Conservation (phyloP, 2,113 vertebrate species). For the Hypanus sabinus region DNA sequence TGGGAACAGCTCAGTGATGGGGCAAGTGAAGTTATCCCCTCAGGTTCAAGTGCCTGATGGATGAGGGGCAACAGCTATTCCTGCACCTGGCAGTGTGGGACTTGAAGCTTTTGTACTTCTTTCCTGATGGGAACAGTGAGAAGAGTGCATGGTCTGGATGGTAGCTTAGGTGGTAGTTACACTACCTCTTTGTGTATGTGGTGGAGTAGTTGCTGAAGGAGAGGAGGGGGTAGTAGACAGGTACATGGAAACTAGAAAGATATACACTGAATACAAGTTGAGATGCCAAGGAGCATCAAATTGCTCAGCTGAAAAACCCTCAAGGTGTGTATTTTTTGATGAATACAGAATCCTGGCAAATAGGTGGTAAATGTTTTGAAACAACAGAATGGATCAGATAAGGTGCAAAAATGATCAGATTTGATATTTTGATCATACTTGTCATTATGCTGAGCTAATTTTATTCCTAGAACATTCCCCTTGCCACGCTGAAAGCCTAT, state of each 20-base stretch:
- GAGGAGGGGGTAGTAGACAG: too few relatives aligned
- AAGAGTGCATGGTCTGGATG: too few relatives aligned
- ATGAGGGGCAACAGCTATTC: too few relatives aligned
- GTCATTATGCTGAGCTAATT: neutral
- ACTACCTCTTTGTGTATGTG: neutral
- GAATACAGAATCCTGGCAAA: neutral
- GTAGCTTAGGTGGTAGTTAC: too few relatives aligned
- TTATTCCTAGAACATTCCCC: constrained; percentile 78
- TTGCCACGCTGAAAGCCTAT: constrained; percentile 80
- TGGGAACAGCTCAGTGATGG: too few relatives aligned
- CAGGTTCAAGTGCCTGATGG: too few relatives aligned
- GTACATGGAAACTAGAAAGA: neutral
- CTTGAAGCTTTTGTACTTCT: too few relatives aligned
- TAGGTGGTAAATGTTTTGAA: neutral
- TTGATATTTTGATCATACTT: neutral
- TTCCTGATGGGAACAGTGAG: too few relatives aligned
- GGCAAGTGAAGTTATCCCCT: too few relatives aligned
- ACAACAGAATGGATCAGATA: neutral
- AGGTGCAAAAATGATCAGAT: neutral
- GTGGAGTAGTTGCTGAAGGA: too few relatives aligned
- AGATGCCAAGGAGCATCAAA: too few relatives aligned
- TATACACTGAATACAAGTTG: neutral
- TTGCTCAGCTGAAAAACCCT: neutral
- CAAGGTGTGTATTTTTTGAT: neutral
- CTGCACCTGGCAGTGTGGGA: too few relatives aligned